Evolutionary conservation across 2,888 invertebrate species (phyloP), one percentile per base, ranked within the genome.

Genomic region (Steromphala cineraria): DNA sequence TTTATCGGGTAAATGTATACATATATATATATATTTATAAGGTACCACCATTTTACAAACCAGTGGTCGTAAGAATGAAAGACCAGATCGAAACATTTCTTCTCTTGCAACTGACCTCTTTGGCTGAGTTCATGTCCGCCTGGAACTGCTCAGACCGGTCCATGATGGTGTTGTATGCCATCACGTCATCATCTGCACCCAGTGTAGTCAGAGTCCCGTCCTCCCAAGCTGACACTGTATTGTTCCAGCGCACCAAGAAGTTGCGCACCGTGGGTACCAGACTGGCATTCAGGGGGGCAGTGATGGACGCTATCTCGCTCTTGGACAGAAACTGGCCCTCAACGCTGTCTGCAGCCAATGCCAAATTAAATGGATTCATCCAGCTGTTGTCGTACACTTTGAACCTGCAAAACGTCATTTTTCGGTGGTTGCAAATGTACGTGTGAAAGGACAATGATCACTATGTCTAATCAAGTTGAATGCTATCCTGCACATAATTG

Each of bases 241-340:
- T 82, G 78, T 87, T 87, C 82, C 84, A 85, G 17, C 87, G 80
- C 0, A 55, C 53, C n/a, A 87, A 67, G 75, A 86, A 83, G 21
- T 24, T 75, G 17, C 77, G 53, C 2, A 84, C 76, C 24, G 80
- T 83, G 17, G 53, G 62, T 15, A 67, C 67, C 1, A 67, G 31
- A 21, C 75, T 75, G 17, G 67, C 75, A 53, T 79, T 67, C n/a
- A 84, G 4, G 7, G 80, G 67, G 15, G 55, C 46, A 19, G 78
- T 24, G 7, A 85, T 76, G n/a, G 52, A 17, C 2, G 28, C 24
- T 2, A 19, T 52, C 77, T 85, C 85, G 24, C 55, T 46, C 4
- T 40, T 15, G 24, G 85, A 79, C 7, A 85, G 74, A 13, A 75
- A n/a, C 0, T 28, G 24, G 31, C 81, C 84, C 7, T n/a, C 24